Evolutionary conservation across 2,888 invertebrate species (phyloP), one percentile per base, ranked within the genome.

Genomic region (Altica lythri): DNA sequence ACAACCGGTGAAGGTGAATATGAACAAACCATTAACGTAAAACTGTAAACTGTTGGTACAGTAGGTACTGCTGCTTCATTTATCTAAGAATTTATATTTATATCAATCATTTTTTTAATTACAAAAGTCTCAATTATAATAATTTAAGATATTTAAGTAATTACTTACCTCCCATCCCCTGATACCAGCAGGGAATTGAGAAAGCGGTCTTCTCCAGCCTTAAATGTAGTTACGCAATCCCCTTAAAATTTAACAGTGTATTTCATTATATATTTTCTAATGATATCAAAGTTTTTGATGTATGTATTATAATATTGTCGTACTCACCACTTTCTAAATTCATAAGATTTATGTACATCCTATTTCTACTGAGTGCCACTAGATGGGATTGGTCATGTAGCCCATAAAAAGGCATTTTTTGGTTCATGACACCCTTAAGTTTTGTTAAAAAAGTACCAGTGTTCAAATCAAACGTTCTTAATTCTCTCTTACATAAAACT

Each of bases 351-450:
- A 92, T 90, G 70, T 91, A 92, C 92, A 92, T 92, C 68, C 92
- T 78, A 78, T 93, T 93, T 53, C 93, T 80, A 4, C 92, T 88
- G 27, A 94, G 79, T 2, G 92, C 88, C 22, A 93, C 92, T 57
- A 89, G 78, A 72, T 92, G 92, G 44, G 84, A 83, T 44, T 83
- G 77, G 77, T 91, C 90, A 73, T 92, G 90, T 6, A 92, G 81
- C 0, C 91, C 92, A 76, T 88, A 94, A 75, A 85, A 92, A 52
- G 93, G 92, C 92, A 92, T 91, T 76, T 91, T 92, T 75, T 93
- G 92, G 79, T 93, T 93, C 90, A 93, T 92, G 18, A 93, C 90
- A 25, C 90, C 90, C 71, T 90, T 89, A 37, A 92, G 75, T 30
- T 89, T 86, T 8, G 87, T 86, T 67, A 88, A 69, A 72, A 86